phyloP scores from a whole-genome alignment of 2,113 vertebrate species.

The Lepidothrix coronata region DNA sequence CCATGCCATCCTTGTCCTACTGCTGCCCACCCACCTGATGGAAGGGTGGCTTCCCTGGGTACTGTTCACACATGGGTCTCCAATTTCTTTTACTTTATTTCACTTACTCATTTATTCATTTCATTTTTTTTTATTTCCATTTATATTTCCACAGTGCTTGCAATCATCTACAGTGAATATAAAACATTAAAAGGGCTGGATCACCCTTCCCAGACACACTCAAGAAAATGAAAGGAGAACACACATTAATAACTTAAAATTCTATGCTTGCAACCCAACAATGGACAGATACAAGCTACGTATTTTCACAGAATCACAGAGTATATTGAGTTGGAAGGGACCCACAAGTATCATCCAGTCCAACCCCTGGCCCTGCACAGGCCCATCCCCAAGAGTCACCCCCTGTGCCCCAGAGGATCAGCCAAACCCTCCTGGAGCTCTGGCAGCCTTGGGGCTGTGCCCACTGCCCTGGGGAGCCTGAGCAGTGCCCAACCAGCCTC shows the following conservation, averaged over 20 bases:
- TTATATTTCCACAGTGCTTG: not conserved
- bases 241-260: not conserved
- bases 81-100: too few relatives aligned
- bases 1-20: accelerated
- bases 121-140: too few relatives aligned
- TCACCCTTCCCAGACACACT: accelerated
- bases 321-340: not conserved
- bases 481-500: not conserved
- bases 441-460: not conserved
- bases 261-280: not conserved
- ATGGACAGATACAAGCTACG: not conserved
- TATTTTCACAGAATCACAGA: not conserved
- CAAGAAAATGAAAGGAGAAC: not conserved
- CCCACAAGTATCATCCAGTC: not conserved
- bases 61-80: accelerated
- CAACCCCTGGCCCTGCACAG: not conserved
- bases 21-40: accelerated
- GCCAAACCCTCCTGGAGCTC: not conserved
- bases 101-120: too few relatives aligned
- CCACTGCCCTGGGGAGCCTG: not conserved
- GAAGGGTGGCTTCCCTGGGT: not conserved
- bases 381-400: not conserved
- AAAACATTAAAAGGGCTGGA: not conserved
- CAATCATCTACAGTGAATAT: accelerated
- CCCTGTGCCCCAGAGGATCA: not conserved